These are phyloP conservation scores for Oryctolagus cuniculus DNA, from an alignment of 2,113 vertebrate species.

Conservation along the genomic window mOryCun1.1 NC_091435.1:94227501-94228000, in stretches of 20 bases:
- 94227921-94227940: no score
- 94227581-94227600: no score
- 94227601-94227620: no score
- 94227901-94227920: neutral
- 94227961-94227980: neutral
- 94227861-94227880: neutral
- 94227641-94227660: no score
- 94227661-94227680: no score
- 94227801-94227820: neutral
- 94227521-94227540: no score
- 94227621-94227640: no score
- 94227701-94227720: neutral
- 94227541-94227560: no score
- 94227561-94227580: no score
- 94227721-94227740: neutral
- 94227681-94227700: neutral
- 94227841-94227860: neutral
- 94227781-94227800: neutral
- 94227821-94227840: neutral
- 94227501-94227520: no score
- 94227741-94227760: neutral
- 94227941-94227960: fast-evolving
- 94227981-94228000: neutral
- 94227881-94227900: neutral
- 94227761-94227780: neutral